Base-by-base conservation (phyloP, 64 coral and sea anemone genomes). In the Actinia tenebrosa region DNA sequence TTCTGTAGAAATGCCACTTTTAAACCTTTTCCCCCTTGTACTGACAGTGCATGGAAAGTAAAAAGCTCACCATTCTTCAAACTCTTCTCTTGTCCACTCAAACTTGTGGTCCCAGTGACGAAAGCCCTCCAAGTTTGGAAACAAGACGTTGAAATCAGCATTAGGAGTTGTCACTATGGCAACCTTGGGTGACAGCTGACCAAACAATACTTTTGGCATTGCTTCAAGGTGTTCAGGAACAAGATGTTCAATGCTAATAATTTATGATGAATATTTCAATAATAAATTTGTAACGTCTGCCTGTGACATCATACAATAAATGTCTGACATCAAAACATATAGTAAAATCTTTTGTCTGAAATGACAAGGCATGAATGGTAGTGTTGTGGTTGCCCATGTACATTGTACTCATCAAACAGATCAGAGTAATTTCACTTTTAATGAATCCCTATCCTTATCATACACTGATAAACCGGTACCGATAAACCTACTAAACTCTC, bases 41-140 rank as follows among this genome's bases (percentile, higher is more conserved):
- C 30, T 37, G 30, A 11, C 56, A 10, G 1, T 58, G 15, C 56
- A 58, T 58, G 56, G 2, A 58, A 58, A 19, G 18, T 22, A 18
- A 18, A 45, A 17, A 53, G 3, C 83, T 89, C n/a, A 99, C 97
- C 97, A 99, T 80, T 95, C 78, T 87, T 99, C 22, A 88, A 99
- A 99, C 56, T 99, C 85, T 58, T 71, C 88, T 81, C 97, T 92
- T 60, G 93, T 99, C 97, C 97, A 99, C 83, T 99, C 97, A 99
- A 99, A 99, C 86, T 99, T 99, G 83, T 99, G 97, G 53, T 99
- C 97, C 89, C 91, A 99, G 82, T 99, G 97, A 53, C 97, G 91
- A 75, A 99, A 99, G 53, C 93, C 93, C 60, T 78, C 77, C 17
- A 99, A 64, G 56, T 84, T 85, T 60, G 90, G 91, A 78, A 99